Evolutionary conservation across 2,888 invertebrate species (phyloP), one percentile per base, ranked within the genome.

Genomic region (Morpho deidamia): DNA sequence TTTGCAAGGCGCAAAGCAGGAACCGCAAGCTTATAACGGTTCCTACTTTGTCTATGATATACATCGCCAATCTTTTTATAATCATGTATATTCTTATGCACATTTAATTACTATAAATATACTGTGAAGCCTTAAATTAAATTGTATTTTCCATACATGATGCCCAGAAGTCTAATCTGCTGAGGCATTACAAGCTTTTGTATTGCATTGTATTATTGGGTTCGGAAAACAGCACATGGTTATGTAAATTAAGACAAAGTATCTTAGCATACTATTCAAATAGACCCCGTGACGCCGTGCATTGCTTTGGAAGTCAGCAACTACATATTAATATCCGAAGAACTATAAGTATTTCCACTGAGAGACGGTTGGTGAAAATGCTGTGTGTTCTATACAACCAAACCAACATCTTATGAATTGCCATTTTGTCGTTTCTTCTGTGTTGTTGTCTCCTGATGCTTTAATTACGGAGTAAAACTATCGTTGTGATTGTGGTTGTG

Each of bases 211-310:
- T 10, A n/a, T 10, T 37, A 37, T 5, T 3, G 44, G 45, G 37
- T 53, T 55, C 43, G 41, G 50, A 43, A 57, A 55, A 53, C 56
- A 60, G 44, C 38, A 38, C 47, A 35, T 43, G 46, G 52, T 58
- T 60, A 56, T 56, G 55, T 56, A 53, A 60, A 60, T 55, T 47
- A 12, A n/a, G 34, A 48, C 44, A 33, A 34, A 37, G 33, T 11
- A 47, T 39, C 39, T 47, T 32, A 37, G 32, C 39, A 47, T 47
- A 47, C 39, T 39, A 47, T 47, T 47, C 47, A 47, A 39, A 47
- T 40, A 14, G n/a, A 37, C n/a, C 14, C 45, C 8, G 14, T 37
- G 37, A n/a, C 14, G 37, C 45, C 45, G 45, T 45, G 45, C 45
- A 12, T 37, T 45, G 45, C 45, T 45, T 45, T 45, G 45, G 37